Conservation (phyloP, 2,888 invertebrate genomes). For the Erebia epiphron region DNA sequence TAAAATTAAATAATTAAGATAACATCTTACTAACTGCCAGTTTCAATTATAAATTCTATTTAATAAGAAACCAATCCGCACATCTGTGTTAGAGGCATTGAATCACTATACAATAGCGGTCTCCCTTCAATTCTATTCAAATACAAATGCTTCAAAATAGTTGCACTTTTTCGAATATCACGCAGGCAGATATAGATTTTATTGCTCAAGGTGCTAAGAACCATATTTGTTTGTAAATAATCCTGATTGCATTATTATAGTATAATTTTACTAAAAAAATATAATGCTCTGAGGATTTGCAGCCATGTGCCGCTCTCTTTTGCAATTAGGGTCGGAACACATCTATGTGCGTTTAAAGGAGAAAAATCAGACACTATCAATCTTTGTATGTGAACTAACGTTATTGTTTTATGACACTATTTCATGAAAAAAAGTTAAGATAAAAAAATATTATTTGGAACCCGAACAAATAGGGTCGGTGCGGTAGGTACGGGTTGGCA, state of each 20-base stretch:
- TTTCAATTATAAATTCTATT: slow-evolving; percentile 22
- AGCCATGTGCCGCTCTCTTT: slow-evolving; percentile 20
- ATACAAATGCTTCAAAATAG: slow-evolving; percentile 31
- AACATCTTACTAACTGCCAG: slow-evolving; percentile 2
- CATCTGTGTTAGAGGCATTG: slow-evolving; percentile 35
- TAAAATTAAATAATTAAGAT: slow-evolving; percentile 6
- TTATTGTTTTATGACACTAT: too few relatives aligned
- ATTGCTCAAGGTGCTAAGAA: slow-evolving; percentile 10
- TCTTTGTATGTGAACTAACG: neutral
- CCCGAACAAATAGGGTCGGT: too few relatives aligned
- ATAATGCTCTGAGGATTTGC: slow-evolving; percentile 18
- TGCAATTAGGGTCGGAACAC: neutral
- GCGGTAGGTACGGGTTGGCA: too few relatives aligned
- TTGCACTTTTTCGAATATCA: slow-evolving; percentile 9
- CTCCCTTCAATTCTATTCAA: slow-evolving; percentile 34
- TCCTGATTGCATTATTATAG: slow-evolving; percentile 15
- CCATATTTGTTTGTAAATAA: slow-evolving; percentile 7
- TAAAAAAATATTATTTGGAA: too few relatives aligned
- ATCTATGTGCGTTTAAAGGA: neutral
- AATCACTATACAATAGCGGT: slow-evolving; percentile 20
- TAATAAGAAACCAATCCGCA: slow-evolving; percentile 32
- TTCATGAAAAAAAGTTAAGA: too few relatives aligned
- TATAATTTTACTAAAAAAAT: slow-evolving; percentile 14
- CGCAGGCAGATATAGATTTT: slow-evolving; percentile 20
- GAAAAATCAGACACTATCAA: neutral